These are phyloP conservation scores for Pollenia angustigena DNA, from an alignment of 2,888 invertebrate genomes.

Conservation along the genomic window DNA sequence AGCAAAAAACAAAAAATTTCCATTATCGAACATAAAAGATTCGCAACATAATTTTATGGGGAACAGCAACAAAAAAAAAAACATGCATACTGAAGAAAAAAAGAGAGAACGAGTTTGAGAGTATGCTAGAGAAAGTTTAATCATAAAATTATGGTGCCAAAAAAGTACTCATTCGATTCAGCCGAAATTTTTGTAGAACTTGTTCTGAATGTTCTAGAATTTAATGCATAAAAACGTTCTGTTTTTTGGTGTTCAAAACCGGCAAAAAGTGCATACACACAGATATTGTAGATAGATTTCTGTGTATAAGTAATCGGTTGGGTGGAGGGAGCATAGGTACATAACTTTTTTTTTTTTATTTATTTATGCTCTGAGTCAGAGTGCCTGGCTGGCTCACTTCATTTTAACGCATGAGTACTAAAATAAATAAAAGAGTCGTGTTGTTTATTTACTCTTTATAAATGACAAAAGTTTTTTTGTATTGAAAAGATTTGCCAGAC, in stretches of 20 bases:
- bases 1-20: conserved; percentile 6
- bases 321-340: not conserved
- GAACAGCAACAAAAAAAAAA: not conserved
- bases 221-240: conserved; percentile 28
- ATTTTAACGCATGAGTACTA: conserved; percentile 41
- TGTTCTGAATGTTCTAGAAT: conserved; percentile 42
- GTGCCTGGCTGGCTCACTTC: conserved; percentile 23
- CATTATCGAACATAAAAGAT: not conserved
- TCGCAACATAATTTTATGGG: not conserved
- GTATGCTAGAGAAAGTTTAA: not conserved
- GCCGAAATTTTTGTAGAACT: not conserved
- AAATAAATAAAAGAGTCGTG: not conserved
- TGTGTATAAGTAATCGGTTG: not conserved
- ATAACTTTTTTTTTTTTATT: not conserved
- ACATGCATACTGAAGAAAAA: not conserved
- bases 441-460: conserved; percentile 46
- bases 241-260: conserved; percentile 19
- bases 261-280: conserved; percentile 29
- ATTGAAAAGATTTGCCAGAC: not conserved
- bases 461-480: conserved; percentile 5
- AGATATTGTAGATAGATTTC: not conserved
- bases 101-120: not conserved
- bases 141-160: not conserved
- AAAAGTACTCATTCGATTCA: not conserved
- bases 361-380: conserved; percentile 30